Conservation (phyloP, 2,888 invertebrate genomes). For the Rapana venosa region DNA sequence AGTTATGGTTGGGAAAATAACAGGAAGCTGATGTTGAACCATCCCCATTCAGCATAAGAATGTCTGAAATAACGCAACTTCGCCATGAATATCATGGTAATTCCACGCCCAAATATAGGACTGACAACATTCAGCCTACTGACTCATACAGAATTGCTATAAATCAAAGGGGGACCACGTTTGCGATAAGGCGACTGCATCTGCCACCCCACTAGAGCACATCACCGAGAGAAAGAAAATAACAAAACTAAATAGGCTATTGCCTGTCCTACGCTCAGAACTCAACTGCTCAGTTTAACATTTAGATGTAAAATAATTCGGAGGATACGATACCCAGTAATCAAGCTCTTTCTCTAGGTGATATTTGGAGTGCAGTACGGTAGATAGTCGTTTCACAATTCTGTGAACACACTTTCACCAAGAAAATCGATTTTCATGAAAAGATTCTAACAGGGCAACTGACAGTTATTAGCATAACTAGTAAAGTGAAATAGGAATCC, state of each 20-base stretch:
- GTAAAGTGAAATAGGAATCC: neutral
- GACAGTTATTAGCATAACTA: neutral
- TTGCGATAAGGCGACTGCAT: too few relatives aligned
- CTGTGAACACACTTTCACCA: slow-evolving; percentile 1
- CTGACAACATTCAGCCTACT: too few relatives aligned
- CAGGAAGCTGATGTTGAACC: too few relatives aligned
- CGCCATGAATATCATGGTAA: too few relatives aligned
- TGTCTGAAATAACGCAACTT: too few relatives aligned
- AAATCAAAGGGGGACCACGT: too few relatives aligned
- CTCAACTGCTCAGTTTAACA: neutral
- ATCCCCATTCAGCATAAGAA: too few relatives aligned
- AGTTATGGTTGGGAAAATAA: too few relatives aligned
- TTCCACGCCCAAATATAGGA: too few relatives aligned
- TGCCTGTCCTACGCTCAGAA: neutral
- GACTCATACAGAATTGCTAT: too few relatives aligned
- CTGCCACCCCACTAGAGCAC: too few relatives aligned
- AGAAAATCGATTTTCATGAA: neutral
- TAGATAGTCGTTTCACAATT: neutral
- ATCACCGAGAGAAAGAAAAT: too few relatives aligned
- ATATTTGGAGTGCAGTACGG: slow-evolving; percentile 43
- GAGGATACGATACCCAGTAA: neutral
- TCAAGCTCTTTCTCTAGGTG: neutral
- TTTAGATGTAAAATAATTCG: neutral
- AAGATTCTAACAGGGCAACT: neutral
- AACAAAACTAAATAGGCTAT: neutral